Percentiles rank a stretch among this genome's conserved stretches.
phyloP scores from a whole-genome alignment of 1,140 invertebrate genomes.

The Meloidogyne hapla region DNA sequence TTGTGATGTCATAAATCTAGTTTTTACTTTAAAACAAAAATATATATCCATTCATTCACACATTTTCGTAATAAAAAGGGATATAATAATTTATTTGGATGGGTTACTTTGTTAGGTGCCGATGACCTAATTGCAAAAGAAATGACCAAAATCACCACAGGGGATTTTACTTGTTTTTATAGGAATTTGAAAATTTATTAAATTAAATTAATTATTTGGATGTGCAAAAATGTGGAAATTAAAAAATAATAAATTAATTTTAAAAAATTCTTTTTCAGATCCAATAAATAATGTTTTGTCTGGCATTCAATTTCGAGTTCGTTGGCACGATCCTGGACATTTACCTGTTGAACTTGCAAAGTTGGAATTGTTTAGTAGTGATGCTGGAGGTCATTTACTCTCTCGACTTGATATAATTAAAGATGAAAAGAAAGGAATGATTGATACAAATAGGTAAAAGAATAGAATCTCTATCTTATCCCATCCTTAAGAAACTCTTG shows the following conservation, averaged over 20 bases:
- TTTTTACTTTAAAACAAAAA: neutral
- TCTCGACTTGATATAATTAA: slow-evolving; percentile 3
- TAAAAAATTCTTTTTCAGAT: neutral
- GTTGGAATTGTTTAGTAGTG: slow-evolving; percentile 36
- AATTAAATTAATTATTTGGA: slow-evolving; percentile 2
- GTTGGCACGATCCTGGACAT: slow-evolving; percentile 15
- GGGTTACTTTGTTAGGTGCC: neutral
- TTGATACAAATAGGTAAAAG: neutral
- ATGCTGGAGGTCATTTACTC: slow-evolving; percentile 19
- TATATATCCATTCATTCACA: neutral
- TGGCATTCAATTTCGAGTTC: slow-evolving; percentile 10
- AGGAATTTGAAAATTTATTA: neutral
- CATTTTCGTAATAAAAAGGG: neutral
- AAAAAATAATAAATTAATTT: neutral
- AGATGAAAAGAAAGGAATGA: neutral
- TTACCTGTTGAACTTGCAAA: slow-evolving; percentile 24
- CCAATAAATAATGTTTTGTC: slow-evolving; percentile 13
- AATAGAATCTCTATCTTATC: neutral
- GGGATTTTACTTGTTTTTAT: slow-evolving; percentile 5
- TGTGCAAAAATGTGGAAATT: neutral
- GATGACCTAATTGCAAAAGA: slow-evolving; percentile 12
- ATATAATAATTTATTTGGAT: neutral
- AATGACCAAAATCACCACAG: neutral
- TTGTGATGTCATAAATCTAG: neutral
- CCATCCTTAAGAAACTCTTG: too few relatives aligned